phyloP scores from a whole-genome alignment of 2,888 invertebrate species.

The Conus canariensis region DNA sequence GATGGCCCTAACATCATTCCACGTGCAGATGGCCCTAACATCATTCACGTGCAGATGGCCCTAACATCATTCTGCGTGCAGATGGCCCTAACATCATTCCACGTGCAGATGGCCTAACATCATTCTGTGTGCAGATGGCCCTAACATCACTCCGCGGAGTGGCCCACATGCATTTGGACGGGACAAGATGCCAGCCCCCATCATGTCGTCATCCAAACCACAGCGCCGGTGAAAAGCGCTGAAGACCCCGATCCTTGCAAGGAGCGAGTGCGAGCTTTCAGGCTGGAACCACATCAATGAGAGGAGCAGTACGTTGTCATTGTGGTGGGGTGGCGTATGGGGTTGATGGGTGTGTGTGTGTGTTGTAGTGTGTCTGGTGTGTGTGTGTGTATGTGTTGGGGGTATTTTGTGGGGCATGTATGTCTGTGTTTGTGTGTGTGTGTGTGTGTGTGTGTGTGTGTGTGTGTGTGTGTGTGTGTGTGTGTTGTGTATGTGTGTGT shows the following conservation, averaged over 20 bases:
- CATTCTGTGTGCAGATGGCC: slow-evolving; percentile 40
- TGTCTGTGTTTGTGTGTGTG: no score
- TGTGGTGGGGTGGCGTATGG: no score
- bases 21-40: no score
- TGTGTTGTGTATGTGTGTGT: background rate
- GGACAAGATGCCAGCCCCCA: slow-evolving; percentile 53
- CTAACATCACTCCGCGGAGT: no score
- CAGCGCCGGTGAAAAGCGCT: slow-evolving; percentile 79
- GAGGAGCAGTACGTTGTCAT: slow-evolving; percentile 44
- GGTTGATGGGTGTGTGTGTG: slow-evolving; percentile 28
- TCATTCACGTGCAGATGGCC: no score
- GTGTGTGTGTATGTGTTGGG: background rate
- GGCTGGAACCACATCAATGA: slow-evolving; percentile 62
- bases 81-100: no score
- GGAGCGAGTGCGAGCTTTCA: slow-evolving; percentile 49
- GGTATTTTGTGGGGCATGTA: background rate
- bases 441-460: no score
- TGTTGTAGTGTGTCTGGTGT: background rate
- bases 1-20: no score
- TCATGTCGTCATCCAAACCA: slow-evolving; percentile 70
- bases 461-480: no score
- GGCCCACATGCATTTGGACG: no score
- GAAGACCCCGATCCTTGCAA: slow-evolving; percentile 47
- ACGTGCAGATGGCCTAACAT: slow-evolving; percentile 45
- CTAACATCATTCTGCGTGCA: no score